A percentile compares a stretch with the other conserved stretches of the same genome.
phyloP scores from a whole-genome alignment of 2,113 vertebrate genomes.

The Carassius auratus region DNA sequence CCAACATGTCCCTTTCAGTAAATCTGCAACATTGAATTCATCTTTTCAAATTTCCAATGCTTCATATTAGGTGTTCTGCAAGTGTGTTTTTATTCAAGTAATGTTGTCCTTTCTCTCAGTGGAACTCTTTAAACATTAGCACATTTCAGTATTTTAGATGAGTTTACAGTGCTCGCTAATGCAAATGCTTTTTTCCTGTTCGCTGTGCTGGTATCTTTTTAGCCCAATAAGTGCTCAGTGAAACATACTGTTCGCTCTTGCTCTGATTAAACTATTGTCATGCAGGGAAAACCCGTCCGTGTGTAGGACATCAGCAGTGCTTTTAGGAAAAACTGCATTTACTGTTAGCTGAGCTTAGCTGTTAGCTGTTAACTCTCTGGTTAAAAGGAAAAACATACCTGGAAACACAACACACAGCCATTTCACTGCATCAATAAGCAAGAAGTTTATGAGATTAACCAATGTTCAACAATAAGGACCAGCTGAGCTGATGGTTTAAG shows the following conservation, averaged over 20 bases:
- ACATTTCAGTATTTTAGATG: conserved; percentile 48
- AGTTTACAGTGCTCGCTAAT: conserved; percentile 41
- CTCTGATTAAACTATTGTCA: conserved; percentile 49
- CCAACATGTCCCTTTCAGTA: neutral
- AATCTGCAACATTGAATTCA: conserved; percentile 40
- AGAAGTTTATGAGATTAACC: neutral
- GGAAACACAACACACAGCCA: neutral
- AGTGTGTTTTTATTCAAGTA: too few relatives aligned
- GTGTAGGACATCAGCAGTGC: conserved; percentile 46
- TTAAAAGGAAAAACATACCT: conserved; percentile 36
- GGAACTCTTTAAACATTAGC: conserved; percentile 31
- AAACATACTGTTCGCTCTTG: conserved; percentile 26
- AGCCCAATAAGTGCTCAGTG: conserved; percentile 53
- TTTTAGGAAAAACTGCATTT: conserved; percentile 57
- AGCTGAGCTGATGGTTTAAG: neutral
- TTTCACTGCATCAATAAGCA: neutral
- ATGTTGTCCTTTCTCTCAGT: neutral
- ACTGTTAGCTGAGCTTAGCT: conserved; percentile 15
- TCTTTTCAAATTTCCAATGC: conserved; percentile 30
- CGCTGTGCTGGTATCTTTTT: conserved; percentile 45
- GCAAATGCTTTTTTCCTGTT: conserved; percentile 35
- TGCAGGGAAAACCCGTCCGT: conserved; percentile 32
- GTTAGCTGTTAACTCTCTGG: conserved; percentile 23
- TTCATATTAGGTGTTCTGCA: conserved; percentile 24
- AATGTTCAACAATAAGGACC: neutral